Conservation (phyloP, 2,113 vertebrate species). For the Sterna hirundo region DNA sequence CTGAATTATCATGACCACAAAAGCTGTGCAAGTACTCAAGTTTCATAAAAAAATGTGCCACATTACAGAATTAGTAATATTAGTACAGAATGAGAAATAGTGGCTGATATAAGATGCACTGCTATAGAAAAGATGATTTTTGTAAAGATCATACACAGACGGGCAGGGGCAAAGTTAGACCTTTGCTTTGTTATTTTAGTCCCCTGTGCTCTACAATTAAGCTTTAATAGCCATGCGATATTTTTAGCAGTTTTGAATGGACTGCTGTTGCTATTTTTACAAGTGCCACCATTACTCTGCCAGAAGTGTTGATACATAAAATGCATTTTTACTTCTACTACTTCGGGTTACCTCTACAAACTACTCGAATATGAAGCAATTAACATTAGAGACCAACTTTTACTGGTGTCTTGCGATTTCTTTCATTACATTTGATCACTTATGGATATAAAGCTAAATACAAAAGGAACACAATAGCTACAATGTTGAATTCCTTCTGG, state of each 20-base stretch:
- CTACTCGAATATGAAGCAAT: not conserved
- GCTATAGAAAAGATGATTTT: not conserved
- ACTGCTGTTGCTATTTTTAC: slow-evolving; percentile 56
- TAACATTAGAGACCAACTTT: not conserved
- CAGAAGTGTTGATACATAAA: slow-evolving; percentile 10
- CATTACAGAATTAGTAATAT: not conserved
- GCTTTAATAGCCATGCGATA: slow-evolving; percentile 2
- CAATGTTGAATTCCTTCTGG: not conserved
- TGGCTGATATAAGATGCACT: not conserved
- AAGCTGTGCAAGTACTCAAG: not conserved
- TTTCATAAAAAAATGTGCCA: not conserved
- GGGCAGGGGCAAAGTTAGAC: not conserved
- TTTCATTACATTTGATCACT: not conserved
- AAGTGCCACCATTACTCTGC: slow-evolving; percentile 19
- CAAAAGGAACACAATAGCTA: not conserved
- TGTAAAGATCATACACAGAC: not conserved
- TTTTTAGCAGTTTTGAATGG: slow-evolving; percentile 32
- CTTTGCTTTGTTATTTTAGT: not conserved
- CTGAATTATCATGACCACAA: not conserved
- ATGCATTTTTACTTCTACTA: not conserved
- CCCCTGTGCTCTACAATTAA: not conserved
- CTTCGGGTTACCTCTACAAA: not conserved
- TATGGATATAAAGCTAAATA: not conserved
- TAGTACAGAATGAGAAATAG: not conserved
- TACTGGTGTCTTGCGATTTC: not conserved